Evolutionary conservation across 1,140 invertebrate genomes (phyloP).

Genomic region (Physella acuta): DNA sequence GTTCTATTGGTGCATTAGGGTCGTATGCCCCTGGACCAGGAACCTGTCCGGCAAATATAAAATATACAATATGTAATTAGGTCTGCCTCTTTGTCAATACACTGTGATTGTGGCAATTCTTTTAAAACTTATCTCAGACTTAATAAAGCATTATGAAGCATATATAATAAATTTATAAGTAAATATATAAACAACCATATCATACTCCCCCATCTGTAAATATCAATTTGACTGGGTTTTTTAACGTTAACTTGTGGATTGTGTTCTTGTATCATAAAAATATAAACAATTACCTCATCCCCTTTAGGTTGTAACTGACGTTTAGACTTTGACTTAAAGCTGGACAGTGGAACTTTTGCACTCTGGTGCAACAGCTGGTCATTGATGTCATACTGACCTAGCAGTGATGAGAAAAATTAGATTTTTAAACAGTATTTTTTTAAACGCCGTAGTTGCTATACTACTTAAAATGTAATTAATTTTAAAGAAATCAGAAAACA

Average conservation of each 20-base stretch:
- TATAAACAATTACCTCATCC: background rate
- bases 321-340: slow-evolving; percentile 55
- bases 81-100: background rate
- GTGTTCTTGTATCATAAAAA: background rate
- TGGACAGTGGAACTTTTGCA: slow-evolving; percentile 50
- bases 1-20: slow-evolving; percentile 45
- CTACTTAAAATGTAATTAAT: too few relatives aligned
- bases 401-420: too few relatives aligned
- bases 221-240: too few relatives aligned
- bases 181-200: too few relatives aligned
- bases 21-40: slow-evolving; percentile 54
- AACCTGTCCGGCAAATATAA: slow-evolving; percentile 38
- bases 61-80: background rate
- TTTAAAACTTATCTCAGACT: background rate
- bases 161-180: too few relatives aligned
- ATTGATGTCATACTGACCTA: slow-evolving; percentile 55
- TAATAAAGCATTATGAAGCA: too few relatives aligned
- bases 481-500: too few relatives aligned
- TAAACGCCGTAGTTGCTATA: too few relatives aligned
- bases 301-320: slow-evolving; percentile 42
- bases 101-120: background rate
- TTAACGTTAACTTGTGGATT: background rate
- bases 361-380: slow-evolving; percentile 46
- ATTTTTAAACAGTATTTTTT: too few relatives aligned
- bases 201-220: too few relatives aligned